These are phyloP conservation scores for Steinernema khuongi DNA, from an alignment of 1,140 invertebrate species.

Conservation along the genomic window DNA sequence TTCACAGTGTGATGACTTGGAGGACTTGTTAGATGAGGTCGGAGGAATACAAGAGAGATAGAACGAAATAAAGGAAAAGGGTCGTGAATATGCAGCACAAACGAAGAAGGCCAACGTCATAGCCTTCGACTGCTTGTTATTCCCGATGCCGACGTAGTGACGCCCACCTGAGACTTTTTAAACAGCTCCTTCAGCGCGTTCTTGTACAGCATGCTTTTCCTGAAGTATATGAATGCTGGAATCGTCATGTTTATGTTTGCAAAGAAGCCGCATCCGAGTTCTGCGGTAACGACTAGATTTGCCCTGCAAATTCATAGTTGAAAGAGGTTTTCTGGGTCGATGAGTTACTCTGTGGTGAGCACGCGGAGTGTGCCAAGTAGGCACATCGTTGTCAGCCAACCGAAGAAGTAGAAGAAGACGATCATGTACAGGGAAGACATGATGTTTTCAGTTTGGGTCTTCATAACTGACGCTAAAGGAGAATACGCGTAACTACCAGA, in stretches of 20 bases:
- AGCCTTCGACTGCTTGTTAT: no score
- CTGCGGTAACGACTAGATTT: neutral
- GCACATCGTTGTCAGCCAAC: neutral
- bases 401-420: neutral
- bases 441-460: neutral
- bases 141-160: no score
- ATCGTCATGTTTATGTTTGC: neutral
- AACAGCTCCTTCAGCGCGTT: neutral
- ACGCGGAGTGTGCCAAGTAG: neutral
- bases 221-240: neutral
- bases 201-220: neutral
- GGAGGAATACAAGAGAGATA: no score
- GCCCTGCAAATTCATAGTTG: neutral
- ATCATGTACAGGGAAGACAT: neutral
- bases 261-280: neutral
- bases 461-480: neutral
- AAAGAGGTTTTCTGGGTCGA: neutral
- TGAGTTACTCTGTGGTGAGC: neutral
- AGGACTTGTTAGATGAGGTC: no score
- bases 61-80: no score
- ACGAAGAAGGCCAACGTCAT: no score
- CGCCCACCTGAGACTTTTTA: no score
- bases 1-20: neutral
- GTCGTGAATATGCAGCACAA: no score
- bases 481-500: neutral